Evolutionary conservation across 1,140 invertebrate species (phyloP).

Genomic region (Lethocerus indicus): DNA sequence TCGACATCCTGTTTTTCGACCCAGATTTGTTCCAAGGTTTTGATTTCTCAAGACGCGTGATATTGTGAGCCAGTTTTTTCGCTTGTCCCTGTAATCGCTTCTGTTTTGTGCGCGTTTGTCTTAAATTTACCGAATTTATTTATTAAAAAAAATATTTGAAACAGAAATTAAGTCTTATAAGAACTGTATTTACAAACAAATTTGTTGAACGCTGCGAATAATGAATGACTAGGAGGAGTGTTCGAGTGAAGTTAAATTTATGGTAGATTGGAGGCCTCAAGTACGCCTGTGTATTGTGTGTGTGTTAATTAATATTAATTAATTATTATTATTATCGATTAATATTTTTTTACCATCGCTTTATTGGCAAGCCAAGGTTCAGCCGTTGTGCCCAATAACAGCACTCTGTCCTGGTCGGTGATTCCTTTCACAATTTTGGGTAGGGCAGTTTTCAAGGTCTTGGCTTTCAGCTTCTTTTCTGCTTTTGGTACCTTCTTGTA

Average conservation of each 20-base stretch:
- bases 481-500: slow-evolving; percentile 34
- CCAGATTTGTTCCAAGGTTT: too few relatives aligned
- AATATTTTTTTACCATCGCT: neutral
- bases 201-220: too few relatives aligned
- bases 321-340: neutral
- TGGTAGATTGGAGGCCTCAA: neutral
- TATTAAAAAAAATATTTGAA: too few relatives aligned
- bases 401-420: slow-evolving; percentile 36
- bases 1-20: too few relatives aligned
- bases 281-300: neutral
- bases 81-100: too few relatives aligned
- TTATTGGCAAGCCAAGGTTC: slow-evolving; percentile 26
- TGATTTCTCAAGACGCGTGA: too few relatives aligned
- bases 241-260: neutral
- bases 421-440: slow-evolving; percentile 42
- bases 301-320: neutral
- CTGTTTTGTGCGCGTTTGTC: too few relatives aligned
- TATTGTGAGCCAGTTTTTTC: too few relatives aligned
- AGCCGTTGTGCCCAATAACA: slow-evolving; percentile 31
- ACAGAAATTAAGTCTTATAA: too few relatives aligned
- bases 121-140: too few relatives aligned
- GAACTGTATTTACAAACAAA: too few relatives aligned
- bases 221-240: neutral
- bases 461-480: slow-evolving; percentile 24
- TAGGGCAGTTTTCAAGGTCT: slow-evolving; percentile 37